These are phyloP conservation scores for Clanis bilineata DNA, from an alignment of 2,888 invertebrate genomes.

Conservation along the genomic window DNA sequence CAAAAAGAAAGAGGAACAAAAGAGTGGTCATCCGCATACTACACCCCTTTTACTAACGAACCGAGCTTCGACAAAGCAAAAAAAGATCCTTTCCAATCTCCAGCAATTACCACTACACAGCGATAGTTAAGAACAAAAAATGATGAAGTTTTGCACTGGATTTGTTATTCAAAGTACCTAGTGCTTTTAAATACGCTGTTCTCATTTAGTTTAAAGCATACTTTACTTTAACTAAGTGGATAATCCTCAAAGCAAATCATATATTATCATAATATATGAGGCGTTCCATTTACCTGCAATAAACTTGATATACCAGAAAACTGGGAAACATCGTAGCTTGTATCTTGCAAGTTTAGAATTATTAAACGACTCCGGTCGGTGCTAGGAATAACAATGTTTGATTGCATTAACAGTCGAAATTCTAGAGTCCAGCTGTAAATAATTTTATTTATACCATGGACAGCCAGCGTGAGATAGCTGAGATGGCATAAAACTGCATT, in stretches of 20 bases:
- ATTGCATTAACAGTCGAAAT: background rate
- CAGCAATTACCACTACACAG: conserved; percentile 38
- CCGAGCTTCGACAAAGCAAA: conserved; percentile 36
- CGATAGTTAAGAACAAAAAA: conserved; percentile 24
- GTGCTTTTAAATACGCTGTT: background rate
- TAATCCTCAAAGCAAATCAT: background rate
- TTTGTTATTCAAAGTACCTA: background rate
- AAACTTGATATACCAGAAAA: background rate
- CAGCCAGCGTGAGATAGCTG: no score
- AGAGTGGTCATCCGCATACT: conserved; percentile 37
- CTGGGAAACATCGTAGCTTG: background rate
- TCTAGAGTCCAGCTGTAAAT: no score
- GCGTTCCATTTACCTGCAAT: no score
- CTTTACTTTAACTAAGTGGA: no score
- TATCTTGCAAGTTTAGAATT: background rate
- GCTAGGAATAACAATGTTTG: background rate
- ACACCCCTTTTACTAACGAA: conserved; percentile 40
- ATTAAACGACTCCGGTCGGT: background rate
- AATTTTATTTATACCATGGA: no score
- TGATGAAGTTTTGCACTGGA: conserved; percentile 15
- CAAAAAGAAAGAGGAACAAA: conserved; percentile 41
- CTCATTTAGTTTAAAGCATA: background rate
- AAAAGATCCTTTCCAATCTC: conserved; percentile 32
- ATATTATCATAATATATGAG: background rate
- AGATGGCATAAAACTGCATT: no score